Base-by-base conservation (phyloP, 35 echinoderm and acorn worm genomes). In the Eucidaris tribuloides region DNA sequence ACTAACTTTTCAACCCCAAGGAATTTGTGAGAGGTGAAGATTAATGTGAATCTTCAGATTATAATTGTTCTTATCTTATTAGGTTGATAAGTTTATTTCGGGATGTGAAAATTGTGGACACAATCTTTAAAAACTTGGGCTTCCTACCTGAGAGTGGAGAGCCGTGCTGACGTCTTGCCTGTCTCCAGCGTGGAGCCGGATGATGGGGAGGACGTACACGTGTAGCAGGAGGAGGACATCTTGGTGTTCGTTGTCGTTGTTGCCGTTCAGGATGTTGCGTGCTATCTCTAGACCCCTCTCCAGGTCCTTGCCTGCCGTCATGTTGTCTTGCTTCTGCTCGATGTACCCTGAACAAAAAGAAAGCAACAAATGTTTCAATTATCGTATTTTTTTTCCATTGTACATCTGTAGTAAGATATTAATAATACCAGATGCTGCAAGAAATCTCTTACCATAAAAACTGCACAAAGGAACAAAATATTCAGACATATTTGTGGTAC, bases 191-290 rank as follows among this genome's bases (percentile, higher is more conserved):
- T 91, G 88, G 17, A 91, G 81, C 11, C 71, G 50, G 42, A 84
- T 91, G 71, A 91, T 91, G 58, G 88, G 88, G 15, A 91, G 88
- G n/a, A 91, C 71, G 76, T 84, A 91, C 42, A 91, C 81, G 80
- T 91, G 88, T 24, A 91, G 81, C 7, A 91, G 88, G 52, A 85
- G 88, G 2, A 91, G 59, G 9, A 91, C 49, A 42, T 91, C 81
- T 20, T 84, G 68, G 48, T 78, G 42, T 15, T 76, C 72, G 31
- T 91, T 82, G 23, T 91, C 81, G 18, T 91, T 78, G 14, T 58
- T 72, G n/a, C 57, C 48, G 43, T 64, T 76, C 60, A 84, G 59
- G 78, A 91, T 91, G 37, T 48, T 74, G 27, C 70, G 37, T 14
- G 88, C 88, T 17, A 91, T 58, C 58, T 91, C 81, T 29, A 91